A percentile compares a stretch with the other conserved stretches of the same genome.
These are phyloP conservation scores for Sycophaga agraensis DNA, from an alignment of 1,140 invertebrate species.

Conservation along the genomic window DNA sequence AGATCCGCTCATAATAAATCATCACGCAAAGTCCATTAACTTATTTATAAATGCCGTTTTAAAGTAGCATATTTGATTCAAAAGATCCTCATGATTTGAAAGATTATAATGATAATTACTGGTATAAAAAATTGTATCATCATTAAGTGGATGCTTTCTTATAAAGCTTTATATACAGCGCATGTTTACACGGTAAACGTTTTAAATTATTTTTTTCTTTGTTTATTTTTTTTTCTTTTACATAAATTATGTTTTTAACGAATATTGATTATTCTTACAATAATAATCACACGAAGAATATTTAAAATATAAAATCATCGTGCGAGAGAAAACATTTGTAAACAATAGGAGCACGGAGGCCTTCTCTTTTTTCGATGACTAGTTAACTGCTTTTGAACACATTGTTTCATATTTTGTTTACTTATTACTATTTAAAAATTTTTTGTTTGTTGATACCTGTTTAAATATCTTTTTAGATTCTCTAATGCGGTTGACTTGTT, in stretches of 20 bases:
- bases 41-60: constrained; percentile 16
- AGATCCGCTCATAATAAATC: constrained; percentile 1
- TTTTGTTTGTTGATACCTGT: too few relatives aligned
- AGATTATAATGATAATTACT: constrained; percentile 25
- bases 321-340: constrained; percentile 16
- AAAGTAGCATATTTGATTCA: constrained; percentile 6
- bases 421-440: constrained; percentile 7
- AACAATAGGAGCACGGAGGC: constrained; percentile 24
- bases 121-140: constrained; percentile 30
- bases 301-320: constrained; percentile 23
- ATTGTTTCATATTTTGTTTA: constrained; percentile 16
- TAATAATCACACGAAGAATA: too few relatives aligned
- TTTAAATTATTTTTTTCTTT: constrained; percentile 15
- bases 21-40: not conserved
- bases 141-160: constrained; percentile 18
- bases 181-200: constrained; percentile 43
- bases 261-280: too few relatives aligned
- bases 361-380: constrained; percentile 28
- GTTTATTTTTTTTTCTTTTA: too few relatives aligned
- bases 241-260: too few relatives aligned
- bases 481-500: not conserved
- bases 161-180: constrained; percentile 28
- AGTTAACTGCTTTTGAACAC: constrained; percentile 24
- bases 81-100: not conserved
- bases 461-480: not conserved